Conservation (phyloP, 2,113 vertebrate species). For the Saccopteryx leptura region DNA sequence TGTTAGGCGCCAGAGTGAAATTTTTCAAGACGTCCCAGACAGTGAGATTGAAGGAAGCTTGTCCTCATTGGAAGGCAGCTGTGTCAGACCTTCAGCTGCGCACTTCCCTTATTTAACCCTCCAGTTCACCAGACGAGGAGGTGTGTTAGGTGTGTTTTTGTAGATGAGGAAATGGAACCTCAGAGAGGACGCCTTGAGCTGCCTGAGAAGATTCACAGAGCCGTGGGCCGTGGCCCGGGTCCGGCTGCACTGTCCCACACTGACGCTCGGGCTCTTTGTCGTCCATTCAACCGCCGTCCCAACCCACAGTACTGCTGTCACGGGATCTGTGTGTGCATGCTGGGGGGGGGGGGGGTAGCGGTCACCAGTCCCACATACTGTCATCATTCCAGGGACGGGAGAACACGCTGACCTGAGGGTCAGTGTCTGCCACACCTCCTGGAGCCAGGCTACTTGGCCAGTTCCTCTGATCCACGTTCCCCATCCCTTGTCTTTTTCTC, state of each 20-base stretch:
- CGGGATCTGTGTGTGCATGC: not conserved
- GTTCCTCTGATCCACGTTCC: not conserved
- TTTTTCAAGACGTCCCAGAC: slow-evolving; percentile 54
- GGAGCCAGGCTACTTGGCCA: not conserved
- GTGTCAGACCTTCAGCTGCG: not conserved
- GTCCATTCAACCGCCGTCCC: not conserved
- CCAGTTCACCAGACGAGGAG: not conserved
- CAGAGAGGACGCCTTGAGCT: not conserved
- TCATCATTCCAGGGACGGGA: not conserved
- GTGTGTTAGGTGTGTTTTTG: not conserved
- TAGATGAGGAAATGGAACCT: not conserved
- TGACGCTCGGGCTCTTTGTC: not conserved
- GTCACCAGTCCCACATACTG: not conserved
- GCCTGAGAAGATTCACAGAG: not conserved
- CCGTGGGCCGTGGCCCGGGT: not conserved
- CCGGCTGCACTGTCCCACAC: rapidly evolving
- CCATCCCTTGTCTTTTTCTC: not conserved
- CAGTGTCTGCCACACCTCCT: not conserved
- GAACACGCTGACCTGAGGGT: not conserved
- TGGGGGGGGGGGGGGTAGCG: not conserved
- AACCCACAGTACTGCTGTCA: no score
- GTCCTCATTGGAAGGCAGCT: not conserved
- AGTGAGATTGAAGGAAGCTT: slow-evolving; percentile 53
- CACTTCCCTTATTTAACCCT: not conserved
- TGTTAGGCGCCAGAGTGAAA: slow-evolving; percentile 69